These are phyloP conservation scores for Microctonus hyperodae DNA, from an alignment of 2,888 invertebrate species.

Conservation along the genomic window DNA sequence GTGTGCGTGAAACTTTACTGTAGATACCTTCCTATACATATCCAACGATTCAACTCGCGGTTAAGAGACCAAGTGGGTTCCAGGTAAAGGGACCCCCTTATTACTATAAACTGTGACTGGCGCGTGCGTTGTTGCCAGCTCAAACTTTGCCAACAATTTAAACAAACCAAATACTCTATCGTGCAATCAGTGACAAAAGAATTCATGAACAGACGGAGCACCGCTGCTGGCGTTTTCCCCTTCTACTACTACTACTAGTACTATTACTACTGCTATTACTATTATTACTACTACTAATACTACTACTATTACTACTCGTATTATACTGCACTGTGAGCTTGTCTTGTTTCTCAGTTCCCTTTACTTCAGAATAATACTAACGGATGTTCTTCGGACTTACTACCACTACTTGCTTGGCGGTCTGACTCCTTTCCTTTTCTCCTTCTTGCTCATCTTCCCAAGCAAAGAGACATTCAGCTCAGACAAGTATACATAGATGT, in stretches of 20 bases:
- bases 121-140: constrained; percentile 42
- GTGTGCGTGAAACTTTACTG: constrained; percentile 19
- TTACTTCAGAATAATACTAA: constrained; percentile 19
- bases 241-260: not conserved
- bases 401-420: not conserved
- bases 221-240: constrained; percentile 20
- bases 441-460: constrained; percentile 8
- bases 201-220: constrained; percentile 20
- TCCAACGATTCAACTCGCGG: constrained; percentile 18
- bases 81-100: constrained; percentile 41
- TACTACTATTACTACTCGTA: not conserved
- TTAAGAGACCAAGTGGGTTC: constrained; percentile 36
- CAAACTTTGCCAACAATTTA: constrained; percentile 14
- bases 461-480: not conserved
- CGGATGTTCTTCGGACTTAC: constrained; percentile 27
- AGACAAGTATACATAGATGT: not conserved
- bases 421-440: not conserved
- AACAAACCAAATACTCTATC: constrained; percentile 25
- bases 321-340: not conserved
- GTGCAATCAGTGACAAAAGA: constrained; percentile 15
- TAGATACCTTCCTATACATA: too few relatives aligned
- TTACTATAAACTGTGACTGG: constrained; percentile 21
- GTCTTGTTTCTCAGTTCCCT: not conserved
- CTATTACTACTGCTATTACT: not conserved
- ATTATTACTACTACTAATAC: not conserved